Conservation (phyloP, 35 echinoderm and acorn worm species). For the Heliocidaris erythrogramma region DNA sequence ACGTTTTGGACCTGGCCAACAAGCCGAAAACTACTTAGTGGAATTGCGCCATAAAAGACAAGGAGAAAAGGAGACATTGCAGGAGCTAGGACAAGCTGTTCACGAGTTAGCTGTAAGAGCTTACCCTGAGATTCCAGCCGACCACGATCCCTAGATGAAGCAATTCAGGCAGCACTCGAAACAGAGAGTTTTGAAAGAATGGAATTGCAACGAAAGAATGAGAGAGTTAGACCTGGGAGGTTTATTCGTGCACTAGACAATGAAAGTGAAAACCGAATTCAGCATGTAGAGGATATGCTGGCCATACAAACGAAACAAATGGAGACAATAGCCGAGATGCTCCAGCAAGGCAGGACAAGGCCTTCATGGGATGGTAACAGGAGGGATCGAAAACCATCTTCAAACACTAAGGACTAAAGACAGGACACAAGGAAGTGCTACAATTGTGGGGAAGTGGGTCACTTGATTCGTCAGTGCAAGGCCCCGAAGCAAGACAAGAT, state of each 20-base stretch:
- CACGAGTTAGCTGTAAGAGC: slow-evolving; percentile 32
- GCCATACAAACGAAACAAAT: neutral
- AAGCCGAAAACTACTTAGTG: slow-evolving; percentile 41
- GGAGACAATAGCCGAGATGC: too few relatives aligned
- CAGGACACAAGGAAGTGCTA: too few relatives aligned
- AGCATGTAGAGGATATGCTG: neutral
- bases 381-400: too few relatives aligned
- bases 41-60: slow-evolving; percentile 17
- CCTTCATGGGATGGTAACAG: neutral
- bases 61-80: slow-evolving; percentile 21
- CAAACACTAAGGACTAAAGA: too few relatives aligned
- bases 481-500: too few relatives aligned
- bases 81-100: slow-evolving; percentile 49
- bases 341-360: neutral
- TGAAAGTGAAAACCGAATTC: neutral
- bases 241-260: neutral
- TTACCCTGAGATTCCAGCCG: slow-evolving; percentile 40
- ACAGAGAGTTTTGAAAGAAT: slow-evolving; percentile 21
- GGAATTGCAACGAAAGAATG: neutral
- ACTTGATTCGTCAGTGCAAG: too few relatives aligned
- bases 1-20: slow-evolving; percentile 31
- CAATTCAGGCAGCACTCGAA: slow-evolving; percentile 36
- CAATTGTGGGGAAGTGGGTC: too few relatives aligned
- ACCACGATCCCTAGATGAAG: neutral
- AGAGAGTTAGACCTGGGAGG: neutral